phyloP scores from a whole-genome alignment of 2,113 vertebrate species.

The Pelusios castaneus region DNA sequence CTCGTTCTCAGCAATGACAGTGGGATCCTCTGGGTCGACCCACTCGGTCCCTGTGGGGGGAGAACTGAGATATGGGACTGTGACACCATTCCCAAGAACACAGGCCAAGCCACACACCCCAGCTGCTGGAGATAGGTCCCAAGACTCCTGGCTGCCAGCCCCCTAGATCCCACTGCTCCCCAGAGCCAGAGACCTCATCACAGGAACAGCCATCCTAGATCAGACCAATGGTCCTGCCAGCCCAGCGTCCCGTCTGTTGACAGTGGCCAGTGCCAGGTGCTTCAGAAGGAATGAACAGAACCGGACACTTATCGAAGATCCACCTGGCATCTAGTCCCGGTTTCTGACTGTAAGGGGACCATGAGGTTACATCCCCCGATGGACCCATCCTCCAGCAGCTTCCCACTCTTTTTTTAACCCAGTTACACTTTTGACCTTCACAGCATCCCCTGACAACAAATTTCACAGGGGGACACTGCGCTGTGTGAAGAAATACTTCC shows the following conservation, averaged over 20 bases:
- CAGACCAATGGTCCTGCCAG: background rate
- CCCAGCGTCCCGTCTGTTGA: background rate
- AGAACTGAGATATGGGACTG: background rate
- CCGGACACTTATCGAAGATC: background rate
- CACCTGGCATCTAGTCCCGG: background rate
- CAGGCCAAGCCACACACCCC: rapidly evolving
- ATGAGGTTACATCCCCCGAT: background rate
- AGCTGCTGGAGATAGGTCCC: background rate
- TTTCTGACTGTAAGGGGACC: background rate
- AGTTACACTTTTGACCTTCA: background rate
- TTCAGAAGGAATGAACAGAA: background rate
- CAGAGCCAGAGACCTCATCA: background rate
- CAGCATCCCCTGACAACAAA: background rate
- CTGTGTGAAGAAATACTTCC: background rate
- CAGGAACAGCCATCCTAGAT: background rate
- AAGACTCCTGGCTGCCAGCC: background rate
- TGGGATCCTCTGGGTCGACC: conserved; percentile 98
- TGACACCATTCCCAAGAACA: rapidly evolving
- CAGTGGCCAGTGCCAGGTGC: background rate
- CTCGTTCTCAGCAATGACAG: conserved; percentile 96
- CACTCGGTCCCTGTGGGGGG: conserved; percentile 85
- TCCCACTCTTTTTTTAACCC: background rate
- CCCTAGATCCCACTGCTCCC: no score
- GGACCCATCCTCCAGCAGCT: background rate
- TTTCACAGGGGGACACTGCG: background rate